A percentile compares a stretch with the other conserved stretches of the same genome.
Evolutionary conservation across 2,113 vertebrate species (phyloP).

Genomic region (Etheostoma spectabile): DNA sequence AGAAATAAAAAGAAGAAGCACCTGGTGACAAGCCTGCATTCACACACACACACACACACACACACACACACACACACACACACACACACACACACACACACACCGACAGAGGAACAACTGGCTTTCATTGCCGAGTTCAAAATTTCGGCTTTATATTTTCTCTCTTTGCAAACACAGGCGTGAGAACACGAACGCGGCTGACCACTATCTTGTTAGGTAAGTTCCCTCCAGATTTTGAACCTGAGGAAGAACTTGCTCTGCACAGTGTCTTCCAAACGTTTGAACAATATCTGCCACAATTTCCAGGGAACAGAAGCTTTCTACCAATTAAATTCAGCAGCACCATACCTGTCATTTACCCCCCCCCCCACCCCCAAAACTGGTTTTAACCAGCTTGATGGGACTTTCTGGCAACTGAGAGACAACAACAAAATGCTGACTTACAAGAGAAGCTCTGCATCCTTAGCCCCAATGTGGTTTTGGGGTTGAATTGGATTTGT

Average conservation of each 20-base stretch:
- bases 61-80: slow-evolving; percentile 32
- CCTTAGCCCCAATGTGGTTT: slow-evolving; percentile 13
- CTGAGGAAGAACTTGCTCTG: background rate
- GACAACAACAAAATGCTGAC: slow-evolving; percentile 5
- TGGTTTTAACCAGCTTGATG: slow-evolving; percentile 67
- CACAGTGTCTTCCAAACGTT: slow-evolving; percentile 5
- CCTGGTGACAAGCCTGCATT: slow-evolving; percentile 42
- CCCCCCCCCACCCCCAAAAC: slow-evolving; percentile 26
- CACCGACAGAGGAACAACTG: slow-evolving; percentile 51
- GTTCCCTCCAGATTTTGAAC: background rate
- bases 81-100: slow-evolving; percentile 40
- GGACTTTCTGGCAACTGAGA: slow-evolving; percentile 58
- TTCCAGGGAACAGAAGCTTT: slow-evolving; percentile 47
- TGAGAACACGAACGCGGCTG: slow-evolving; percentile 27
- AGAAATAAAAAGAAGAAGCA: slow-evolving; percentile 57
- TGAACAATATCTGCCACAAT: slow-evolving; percentile 45
- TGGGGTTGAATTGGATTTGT: slow-evolving; percentile 1
- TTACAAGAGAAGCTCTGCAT: slow-evolving; percentile 9
- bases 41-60: slow-evolving; percentile 17
- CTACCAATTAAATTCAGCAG: slow-evolving; percentile 44
- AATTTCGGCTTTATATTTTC: slow-evolving; percentile 8
- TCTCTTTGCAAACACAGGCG: slow-evolving; percentile 2
- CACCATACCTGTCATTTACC: slow-evolving; percentile 70
- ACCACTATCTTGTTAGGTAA: background rate
- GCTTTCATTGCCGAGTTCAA: slow-evolving; percentile 48